Evolutionary conservation across 2,888 invertebrate genomes (phyloP).

Genomic region (Lasioglossum lativentre): DNA sequence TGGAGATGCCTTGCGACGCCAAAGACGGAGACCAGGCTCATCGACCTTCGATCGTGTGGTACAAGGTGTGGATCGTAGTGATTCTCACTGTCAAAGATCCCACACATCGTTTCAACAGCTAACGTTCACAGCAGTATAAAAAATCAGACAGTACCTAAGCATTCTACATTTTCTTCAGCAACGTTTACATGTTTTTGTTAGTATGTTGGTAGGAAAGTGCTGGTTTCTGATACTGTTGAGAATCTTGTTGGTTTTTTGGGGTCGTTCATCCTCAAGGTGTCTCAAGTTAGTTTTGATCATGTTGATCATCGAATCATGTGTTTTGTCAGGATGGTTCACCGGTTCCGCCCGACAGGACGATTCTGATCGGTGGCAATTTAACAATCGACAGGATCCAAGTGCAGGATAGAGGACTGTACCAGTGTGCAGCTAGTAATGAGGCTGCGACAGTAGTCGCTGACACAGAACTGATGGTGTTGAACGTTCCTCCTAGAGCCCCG

Average conservation of each 20-base stretch:
- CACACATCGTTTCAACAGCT: neutral
- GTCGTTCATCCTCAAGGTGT: neutral
- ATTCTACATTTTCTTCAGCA: too few species aligned
- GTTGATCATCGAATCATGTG: slow-evolving; percentile 1
- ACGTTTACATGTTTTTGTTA: too few species aligned
- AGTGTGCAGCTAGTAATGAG: slow-evolving; percentile 94
- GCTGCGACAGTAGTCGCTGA: slow-evolving; percentile 93
- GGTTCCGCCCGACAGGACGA: slow-evolving; percentile 89
- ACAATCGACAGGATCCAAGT: slow-evolving; percentile 93
- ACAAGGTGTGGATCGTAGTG: slow-evolving; percentile 85
- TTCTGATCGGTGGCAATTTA: slow-evolving; percentile 91
- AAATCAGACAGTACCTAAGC: too few species aligned
- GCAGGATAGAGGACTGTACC: slow-evolving; percentile 94
- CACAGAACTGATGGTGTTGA: slow-evolving; percentile 93
- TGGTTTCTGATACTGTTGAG: neutral
- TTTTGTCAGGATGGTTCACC: slow-evolving; percentile 89
- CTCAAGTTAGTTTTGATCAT: neutral
- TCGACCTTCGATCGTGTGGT: slow-evolving; percentile 89
- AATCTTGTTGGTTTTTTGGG: neutral
- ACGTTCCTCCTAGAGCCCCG: slow-evolving; percentile 95
- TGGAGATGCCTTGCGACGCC: slow-evolving; percentile 93
- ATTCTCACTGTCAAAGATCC: neutral
- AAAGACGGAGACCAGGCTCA: slow-evolving; percentile 89
- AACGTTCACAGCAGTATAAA: neutral
- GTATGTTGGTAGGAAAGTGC: neutral